Conservation (phyloP, 2,888 invertebrate species). For the Idaea dimidiata region DNA sequence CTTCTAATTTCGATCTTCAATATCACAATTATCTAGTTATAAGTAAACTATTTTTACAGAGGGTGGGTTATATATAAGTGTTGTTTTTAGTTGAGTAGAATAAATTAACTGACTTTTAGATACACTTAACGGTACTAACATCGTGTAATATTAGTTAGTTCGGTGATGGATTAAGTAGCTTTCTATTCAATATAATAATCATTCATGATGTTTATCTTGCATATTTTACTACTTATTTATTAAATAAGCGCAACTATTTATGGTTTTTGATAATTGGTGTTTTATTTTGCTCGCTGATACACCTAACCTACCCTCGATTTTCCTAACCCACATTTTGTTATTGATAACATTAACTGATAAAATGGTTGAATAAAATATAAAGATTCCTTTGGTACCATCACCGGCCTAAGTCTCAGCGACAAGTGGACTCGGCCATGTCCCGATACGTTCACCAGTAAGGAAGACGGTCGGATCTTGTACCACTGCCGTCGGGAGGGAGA, state of each 20-base stretch:
- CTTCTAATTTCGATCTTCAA: constrained; percentile 34
- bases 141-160: constrained; percentile 58
- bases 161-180: constrained; percentile 70
- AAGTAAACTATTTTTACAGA: constrained; percentile 42
- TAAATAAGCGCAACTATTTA: constrained; percentile 51
- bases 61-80: constrained; percentile 58
- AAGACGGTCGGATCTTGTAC: too few relatives aligned
- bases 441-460: too few relatives aligned
- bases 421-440: too few relatives aligned
- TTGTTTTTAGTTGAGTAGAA: constrained; percentile 45
- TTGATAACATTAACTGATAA: too few relatives aligned
- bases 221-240: constrained; percentile 60
- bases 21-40: constrained; percentile 38
- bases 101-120: background rate
- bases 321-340: too few relatives aligned
- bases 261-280: constrained; percentile 43
- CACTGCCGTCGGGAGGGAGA: background rate
- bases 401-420: too few relatives aligned
- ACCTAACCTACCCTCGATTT: background rate
- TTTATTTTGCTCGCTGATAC: constrained; percentile 37
- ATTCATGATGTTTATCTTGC: constrained; percentile 62
- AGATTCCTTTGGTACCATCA: too few relatives aligned
- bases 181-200: constrained; percentile 62
- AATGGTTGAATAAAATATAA: too few relatives aligned
- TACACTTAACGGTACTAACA: constrained; percentile 50